Evolutionary conservation across 2,888 invertebrate species (phyloP).

Genomic region (Crocallis elinguaria): DNA sequence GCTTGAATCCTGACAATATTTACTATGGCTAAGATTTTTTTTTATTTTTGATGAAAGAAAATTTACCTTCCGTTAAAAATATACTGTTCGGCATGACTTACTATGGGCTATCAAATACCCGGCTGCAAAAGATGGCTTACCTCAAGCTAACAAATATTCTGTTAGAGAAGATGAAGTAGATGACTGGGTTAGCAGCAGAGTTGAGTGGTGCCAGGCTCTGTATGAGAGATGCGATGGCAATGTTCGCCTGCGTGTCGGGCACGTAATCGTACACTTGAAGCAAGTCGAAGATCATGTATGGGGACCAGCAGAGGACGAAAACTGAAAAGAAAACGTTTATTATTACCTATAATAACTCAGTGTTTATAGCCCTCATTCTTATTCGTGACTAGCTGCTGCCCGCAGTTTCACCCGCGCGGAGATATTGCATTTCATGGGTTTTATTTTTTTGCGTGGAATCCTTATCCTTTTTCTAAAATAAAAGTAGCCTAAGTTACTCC

Average conservation of each 20-base stretch:
- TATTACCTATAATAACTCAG: too few species aligned
- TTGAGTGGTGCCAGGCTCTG: conserved; percentile 96
- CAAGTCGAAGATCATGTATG: conserved; percentile 96
- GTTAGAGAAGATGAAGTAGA: conserved; percentile 97
- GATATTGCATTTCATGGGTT: too few species aligned
- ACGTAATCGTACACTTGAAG: conserved; percentile 95
- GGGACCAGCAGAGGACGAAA: conserved; percentile 97
- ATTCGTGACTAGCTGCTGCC: too few species aligned
- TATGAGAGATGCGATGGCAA: conserved; percentile 94
- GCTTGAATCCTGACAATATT: too few species aligned
- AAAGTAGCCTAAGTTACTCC: too few species aligned
- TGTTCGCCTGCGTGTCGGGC: conserved; percentile 88
- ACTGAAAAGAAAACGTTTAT: conserved; percentile 84
- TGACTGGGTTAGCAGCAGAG: conserved; percentile 97
- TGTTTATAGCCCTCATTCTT: too few species aligned
- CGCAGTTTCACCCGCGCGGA: too few species aligned
- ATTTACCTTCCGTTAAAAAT: too few species aligned
- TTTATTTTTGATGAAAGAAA: too few species aligned
- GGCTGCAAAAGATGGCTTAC: conserved; percentile 79
- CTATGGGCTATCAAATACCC: not conserved
- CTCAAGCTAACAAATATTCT: conserved; percentile 93
- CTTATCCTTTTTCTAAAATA: too few species aligned
- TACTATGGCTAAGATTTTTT: too few species aligned
- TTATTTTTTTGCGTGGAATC: too few species aligned
- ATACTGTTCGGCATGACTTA: not conserved